Evolutionary conservation across 2,113 vertebrate species (phyloP).

Genomic region (Columba janthina): DNA sequence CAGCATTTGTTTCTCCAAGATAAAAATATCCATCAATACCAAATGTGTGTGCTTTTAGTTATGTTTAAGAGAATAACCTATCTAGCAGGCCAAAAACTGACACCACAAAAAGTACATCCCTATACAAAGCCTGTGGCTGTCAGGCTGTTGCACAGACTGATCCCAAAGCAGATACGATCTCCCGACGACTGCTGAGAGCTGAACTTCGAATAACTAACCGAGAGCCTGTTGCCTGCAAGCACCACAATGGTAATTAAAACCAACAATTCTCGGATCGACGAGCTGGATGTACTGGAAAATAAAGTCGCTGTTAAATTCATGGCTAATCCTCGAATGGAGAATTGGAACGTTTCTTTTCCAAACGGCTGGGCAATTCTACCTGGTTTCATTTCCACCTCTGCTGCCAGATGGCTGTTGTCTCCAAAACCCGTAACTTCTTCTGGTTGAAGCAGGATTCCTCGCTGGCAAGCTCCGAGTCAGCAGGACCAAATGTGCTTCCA

Average conservation of each 20-base stretch:
- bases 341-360: constrained; percentile 61
- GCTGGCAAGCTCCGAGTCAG: constrained; percentile 6
- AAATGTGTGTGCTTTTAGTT: constrained; percentile 19
- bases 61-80: constrained; percentile 35
- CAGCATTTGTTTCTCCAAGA: constrained; percentile 42
- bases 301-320: constrained; percentile 23
- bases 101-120: background rate
- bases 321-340: constrained; percentile 52
- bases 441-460: constrained; percentile 29
- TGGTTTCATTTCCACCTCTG: constrained; percentile 55
- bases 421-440: constrained; percentile 33
- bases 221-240: constrained; percentile 39
- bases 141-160: background rate
- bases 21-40: constrained; percentile 51
- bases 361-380: constrained; percentile 29
- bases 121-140: background rate
- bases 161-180: constrained; percentile 16
- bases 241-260: constrained; percentile 50
- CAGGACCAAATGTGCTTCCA: background rate
- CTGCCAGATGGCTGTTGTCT: constrained; percentile 55
- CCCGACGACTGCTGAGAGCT: constrained; percentile 24
- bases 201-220: constrained; percentile 10
- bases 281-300: constrained; percentile 53
- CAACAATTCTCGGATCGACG: constrained; percentile 43
- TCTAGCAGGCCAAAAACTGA: constrained; percentile 24